phyloP scores from a whole-genome alignment of 2,797 vertebrate genomes.

The Hydrophis major region DNA sequence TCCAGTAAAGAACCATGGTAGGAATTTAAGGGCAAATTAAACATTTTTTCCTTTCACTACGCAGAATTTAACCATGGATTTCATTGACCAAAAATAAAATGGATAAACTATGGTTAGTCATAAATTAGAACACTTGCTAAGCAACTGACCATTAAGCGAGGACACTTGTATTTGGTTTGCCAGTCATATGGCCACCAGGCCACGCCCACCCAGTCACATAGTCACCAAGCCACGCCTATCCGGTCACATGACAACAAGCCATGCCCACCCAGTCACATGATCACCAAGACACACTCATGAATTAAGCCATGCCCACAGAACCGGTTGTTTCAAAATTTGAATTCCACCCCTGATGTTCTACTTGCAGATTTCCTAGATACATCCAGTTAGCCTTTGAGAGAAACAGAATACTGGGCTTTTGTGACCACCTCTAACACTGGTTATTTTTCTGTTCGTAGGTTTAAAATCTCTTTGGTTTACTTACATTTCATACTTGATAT shows the following conservation, averaged over 20 bases:
- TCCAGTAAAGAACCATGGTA: neutral
- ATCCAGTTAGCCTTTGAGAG: neutral
- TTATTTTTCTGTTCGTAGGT: neutral
- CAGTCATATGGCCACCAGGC: no score
- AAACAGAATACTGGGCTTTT: neutral
- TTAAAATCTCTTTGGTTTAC: neutral
- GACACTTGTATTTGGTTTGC: no score
- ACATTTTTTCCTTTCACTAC: neutral
- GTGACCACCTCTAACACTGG: neutral
- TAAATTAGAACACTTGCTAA: no score
- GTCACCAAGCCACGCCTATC: no score
- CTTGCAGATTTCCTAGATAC: neutral
- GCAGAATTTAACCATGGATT: neutral
- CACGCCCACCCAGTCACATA: no score
- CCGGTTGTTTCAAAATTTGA: no score
- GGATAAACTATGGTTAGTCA: neutral
- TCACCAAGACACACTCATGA: no score
- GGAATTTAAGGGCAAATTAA: neutral
- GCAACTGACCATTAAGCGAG: no score
- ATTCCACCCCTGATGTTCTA: neutral
- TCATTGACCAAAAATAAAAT: neutral
- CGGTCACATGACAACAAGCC: no score
- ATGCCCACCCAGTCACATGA: no score
- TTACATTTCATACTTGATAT: neutral
- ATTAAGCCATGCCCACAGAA: no score